Evolutionary conservation across 2,113 vertebrate genomes (phyloP).

Genomic region (Menidia beryllina): DNA sequence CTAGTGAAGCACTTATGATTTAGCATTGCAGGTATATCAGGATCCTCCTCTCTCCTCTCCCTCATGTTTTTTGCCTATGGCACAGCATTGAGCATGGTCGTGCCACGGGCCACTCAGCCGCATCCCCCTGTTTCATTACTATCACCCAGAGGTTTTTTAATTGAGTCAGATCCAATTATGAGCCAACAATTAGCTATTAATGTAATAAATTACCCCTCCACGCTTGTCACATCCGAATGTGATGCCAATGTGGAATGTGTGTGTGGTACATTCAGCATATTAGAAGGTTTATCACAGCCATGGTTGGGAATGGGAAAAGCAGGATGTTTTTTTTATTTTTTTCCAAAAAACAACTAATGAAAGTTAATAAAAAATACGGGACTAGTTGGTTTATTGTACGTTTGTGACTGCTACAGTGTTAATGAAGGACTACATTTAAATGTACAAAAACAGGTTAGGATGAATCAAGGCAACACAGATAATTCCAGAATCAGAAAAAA

Average conservation of each 20-base stretch:
- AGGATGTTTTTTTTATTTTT: constrained; percentile 10
- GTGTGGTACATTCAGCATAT: constrained; percentile 58
- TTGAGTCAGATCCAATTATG: constrained; percentile 87
- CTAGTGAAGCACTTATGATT: constrained; percentile 82
- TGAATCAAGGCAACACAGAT: too few relatives aligned
- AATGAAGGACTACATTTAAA: too few relatives aligned
- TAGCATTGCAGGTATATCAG: constrained; percentile 84
- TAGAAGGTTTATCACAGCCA: constrained; percentile 68
- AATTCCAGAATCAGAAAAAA: too few relatives aligned
- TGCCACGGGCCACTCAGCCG: constrained; percentile 51
- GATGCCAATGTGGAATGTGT: constrained; percentile 76
- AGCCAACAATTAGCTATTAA: constrained; percentile 85
- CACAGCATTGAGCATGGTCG: constrained; percentile 35
- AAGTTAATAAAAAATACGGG: too few relatives aligned
- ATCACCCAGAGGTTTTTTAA: constrained; percentile 83
- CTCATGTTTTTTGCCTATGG: constrained; percentile 36
- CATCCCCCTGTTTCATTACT: constrained; percentile 75
- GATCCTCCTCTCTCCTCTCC: constrained; percentile 31
- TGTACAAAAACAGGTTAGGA: too few relatives aligned
- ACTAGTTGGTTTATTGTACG: too few relatives aligned
- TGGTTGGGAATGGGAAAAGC: constrained; percentile 32
- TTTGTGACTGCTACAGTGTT: too few relatives aligned
- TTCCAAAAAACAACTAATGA: background rate
- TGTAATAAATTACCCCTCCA: constrained; percentile 85
- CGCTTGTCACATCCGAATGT: constrained; percentile 81